Percentiles rank a stretch among this genome's conserved stretches.
These are phyloP conservation scores for Fabriciana adippe DNA, from an alignment of 2,888 invertebrate species.

Conservation along the genomic window DNA sequence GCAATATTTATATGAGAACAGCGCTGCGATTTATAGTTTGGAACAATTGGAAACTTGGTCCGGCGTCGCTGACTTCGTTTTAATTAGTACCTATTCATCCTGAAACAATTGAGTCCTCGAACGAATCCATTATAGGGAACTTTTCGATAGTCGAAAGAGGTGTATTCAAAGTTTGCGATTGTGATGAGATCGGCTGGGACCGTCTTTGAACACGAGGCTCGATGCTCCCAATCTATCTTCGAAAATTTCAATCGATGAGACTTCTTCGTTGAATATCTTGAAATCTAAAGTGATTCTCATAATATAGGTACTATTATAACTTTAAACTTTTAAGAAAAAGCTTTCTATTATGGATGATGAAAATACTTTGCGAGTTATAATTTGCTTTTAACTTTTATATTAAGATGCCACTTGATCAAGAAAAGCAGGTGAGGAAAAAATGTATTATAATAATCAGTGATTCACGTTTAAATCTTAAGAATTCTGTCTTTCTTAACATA, in stretches of 20 bases:
- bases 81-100: slow-evolving; percentile 83
- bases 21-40: slow-evolving; percentile 75
- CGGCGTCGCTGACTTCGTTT: slow-evolving; percentile 78
- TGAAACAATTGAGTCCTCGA: slow-evolving; percentile 78
- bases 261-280: slow-evolving; percentile 18
- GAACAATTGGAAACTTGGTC: slow-evolving; percentile 77
- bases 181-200: slow-evolving; percentile 57
- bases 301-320: background rate
- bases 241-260: slow-evolving; percentile 34
- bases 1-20: slow-evolving; percentile 76
- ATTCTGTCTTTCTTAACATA: slow-evolving; percentile 15
- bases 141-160: slow-evolving; percentile 81
- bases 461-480: slow-evolving; percentile 12
- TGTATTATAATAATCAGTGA: slow-evolving; percentile 7
- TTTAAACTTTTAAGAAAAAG: background rate
- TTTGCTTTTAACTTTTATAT: background rate
- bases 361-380: background rate
- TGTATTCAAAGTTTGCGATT: slow-evolving; percentile 75
- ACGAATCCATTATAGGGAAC: slow-evolving; percentile 80
- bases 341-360: background rate
- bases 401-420: background rate
- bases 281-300: background rate
- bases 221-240: slow-evolving; percentile 41
- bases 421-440: background rate
- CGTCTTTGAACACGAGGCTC: slow-evolving; percentile 55